Evolutionary conservation across 2,888 invertebrate genomes (phyloP).

Genomic region (Germaria angustata): DNA sequence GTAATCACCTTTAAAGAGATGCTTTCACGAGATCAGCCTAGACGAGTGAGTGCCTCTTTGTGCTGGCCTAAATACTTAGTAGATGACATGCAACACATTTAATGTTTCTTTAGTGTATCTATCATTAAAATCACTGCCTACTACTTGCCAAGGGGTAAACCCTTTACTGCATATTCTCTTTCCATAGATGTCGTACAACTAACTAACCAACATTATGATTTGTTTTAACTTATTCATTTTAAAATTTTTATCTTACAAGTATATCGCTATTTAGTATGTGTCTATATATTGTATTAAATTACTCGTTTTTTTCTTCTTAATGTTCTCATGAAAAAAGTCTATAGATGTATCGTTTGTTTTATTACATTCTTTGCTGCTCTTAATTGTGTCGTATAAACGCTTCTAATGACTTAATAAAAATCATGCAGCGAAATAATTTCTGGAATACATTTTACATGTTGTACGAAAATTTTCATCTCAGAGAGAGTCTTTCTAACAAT

Average conservation of each 20-base stretch:
- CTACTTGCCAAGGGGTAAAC: slow-evolving; percentile 4
- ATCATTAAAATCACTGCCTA: slow-evolving; percentile 43
- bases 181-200: background rate
- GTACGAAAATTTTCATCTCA: no score
- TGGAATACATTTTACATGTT: background rate
- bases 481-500: no score
- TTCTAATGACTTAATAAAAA: slow-evolving; percentile 72
- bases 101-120: slow-evolving; percentile 25
- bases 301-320: slow-evolving; percentile 8
- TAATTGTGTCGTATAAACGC: slow-evolving; percentile 73
- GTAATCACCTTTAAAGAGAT: slow-evolving; percentile 18
- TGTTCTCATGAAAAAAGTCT: slow-evolving; percentile 44
- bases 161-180: background rate
- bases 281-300: background rate
- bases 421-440: background rate
- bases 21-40: slow-evolving; percentile 25
- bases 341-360: slow-evolving; percentile 68
- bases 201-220: background rate
- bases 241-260: background rate
- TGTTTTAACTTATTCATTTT: background rate
- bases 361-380: slow-evolving; percentile 74
- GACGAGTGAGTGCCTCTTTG: background rate
- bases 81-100: slow-evolving; percentile 12
- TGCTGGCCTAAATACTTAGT: slow-evolving; percentile 15
- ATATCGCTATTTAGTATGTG: background rate